Conservation (phyloP, 2,888 invertebrate species). For the Mactromeris polynyma region DNA sequence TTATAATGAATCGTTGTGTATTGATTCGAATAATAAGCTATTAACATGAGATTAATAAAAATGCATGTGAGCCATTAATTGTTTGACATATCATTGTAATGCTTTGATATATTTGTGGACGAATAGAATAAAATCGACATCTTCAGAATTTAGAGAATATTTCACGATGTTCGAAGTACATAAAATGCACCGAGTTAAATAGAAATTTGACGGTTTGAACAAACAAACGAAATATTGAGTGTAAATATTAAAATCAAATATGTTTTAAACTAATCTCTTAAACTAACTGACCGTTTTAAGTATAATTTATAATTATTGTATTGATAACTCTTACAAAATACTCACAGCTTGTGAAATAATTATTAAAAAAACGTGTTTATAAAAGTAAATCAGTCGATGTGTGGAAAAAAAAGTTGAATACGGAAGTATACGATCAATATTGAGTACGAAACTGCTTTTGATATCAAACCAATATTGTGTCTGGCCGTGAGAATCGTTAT, state of each 20-base stretch:
- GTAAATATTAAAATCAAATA: background rate
- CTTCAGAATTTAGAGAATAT: background rate
- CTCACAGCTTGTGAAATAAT: too few relatives aligned
- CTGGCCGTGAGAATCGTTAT: too few relatives aligned
- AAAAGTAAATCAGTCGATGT: too few relatives aligned
- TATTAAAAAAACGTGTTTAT: too few relatives aligned
- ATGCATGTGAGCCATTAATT: background rate
- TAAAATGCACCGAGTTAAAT: background rate
- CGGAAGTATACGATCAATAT: background rate
- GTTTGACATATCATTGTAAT: background rate
- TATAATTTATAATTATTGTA: background rate
- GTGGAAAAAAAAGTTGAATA: too few relatives aligned
- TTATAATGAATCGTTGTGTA: too few relatives aligned
- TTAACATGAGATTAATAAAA: background rate
- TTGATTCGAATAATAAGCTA: background rate
- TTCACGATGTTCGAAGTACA: background rate
- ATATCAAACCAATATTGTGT: too few relatives aligned
- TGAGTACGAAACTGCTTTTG: too few relatives aligned
- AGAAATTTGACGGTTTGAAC: background rate
- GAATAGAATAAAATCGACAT: background rate
- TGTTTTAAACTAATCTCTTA: background rate
- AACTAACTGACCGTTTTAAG: background rate
- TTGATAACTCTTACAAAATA: too few relatives aligned
- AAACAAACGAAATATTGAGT: background rate
- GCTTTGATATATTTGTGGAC: background rate